Evolutionary conservation across 2,113 vertebrate genomes (phyloP).

Genomic region (Arothron firmamentum): DNA sequence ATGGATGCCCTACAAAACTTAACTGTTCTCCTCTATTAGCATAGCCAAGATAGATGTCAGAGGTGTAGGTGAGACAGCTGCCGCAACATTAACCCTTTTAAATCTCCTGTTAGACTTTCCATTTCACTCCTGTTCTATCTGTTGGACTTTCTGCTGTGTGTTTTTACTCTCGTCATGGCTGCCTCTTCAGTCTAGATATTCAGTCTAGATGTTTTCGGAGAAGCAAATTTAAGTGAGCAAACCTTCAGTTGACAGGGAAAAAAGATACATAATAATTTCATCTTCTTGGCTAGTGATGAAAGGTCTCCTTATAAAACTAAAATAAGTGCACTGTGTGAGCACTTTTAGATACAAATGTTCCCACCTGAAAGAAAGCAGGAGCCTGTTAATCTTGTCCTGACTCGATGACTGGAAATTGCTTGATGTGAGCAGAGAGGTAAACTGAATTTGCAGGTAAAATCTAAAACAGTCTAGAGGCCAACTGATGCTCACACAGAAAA

Average conservation of each 20-base stretch:
- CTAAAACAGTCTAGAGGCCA: too few relatives aligned
- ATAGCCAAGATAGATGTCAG: constrained; percentile 38
- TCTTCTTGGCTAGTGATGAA: constrained; percentile 17
- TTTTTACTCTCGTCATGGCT: not conserved
- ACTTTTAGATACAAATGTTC: too few relatives aligned
- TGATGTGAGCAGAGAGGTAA: too few relatives aligned
- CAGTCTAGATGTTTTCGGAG: too few relatives aligned
- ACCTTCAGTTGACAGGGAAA: constrained; percentile 14
- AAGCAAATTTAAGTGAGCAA: not conserved
- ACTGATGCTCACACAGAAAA: too few relatives aligned
- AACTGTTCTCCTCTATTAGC: constrained; percentile 43
- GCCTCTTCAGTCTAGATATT: not conserved
- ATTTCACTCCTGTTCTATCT: constrained; percentile 31
- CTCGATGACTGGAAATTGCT: constrained; percentile 10
- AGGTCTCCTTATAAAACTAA: not conserved
- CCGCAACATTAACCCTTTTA: constrained; percentile 26
- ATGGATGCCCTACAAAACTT: constrained; percentile 42
- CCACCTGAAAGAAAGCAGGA: too few relatives aligned
- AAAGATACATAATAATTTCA: constrained; percentile 20
- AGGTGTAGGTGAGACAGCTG: constrained; percentile 20
- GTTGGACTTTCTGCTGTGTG: constrained; percentile 21
- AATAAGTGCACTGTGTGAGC: too few relatives aligned
- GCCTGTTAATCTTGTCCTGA: constrained; percentile 7
- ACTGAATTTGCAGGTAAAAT: too few relatives aligned
- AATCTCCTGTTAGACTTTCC: constrained; percentile 21